Percentiles rank a stretch among this genome's conserved stretches.
Conservation (phyloP, 1,140 invertebrate species). For the Platyscapa corneri region DNA sequence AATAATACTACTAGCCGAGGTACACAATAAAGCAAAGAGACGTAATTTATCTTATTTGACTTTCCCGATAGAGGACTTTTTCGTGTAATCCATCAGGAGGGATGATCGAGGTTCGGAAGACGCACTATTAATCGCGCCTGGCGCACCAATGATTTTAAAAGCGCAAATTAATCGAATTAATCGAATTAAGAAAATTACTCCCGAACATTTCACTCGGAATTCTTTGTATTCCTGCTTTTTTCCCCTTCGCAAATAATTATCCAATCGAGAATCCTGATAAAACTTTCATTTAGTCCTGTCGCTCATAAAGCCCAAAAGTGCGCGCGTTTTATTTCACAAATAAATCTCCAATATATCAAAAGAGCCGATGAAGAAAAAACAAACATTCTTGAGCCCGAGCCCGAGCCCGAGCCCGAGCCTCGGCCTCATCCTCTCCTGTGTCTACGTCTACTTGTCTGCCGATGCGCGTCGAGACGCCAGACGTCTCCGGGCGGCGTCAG, state of each 20-base stretch:
- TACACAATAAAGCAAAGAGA: background rate
- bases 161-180: background rate
- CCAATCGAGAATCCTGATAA: background rate
- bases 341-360: slow-evolving; percentile 15
- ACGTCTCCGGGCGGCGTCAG: background rate
- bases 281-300: background rate
- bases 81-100: background rate
- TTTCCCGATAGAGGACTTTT: background rate
- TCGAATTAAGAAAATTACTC: no score
- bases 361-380: background rate
- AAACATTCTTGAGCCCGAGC: background rate
- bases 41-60: background rate
- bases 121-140: no score
- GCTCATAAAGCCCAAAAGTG: background rate
- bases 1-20: background rate
- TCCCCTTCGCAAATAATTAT: background rate
- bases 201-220: no score
- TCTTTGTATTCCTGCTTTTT: background rate
- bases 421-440: background rate
- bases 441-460: background rate
- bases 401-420: no score
- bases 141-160: no score
- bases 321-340: background rate
- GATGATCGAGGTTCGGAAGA: no score
- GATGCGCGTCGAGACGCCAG: slow-evolving; percentile 8